These are phyloP conservation scores for Aythya baeri DNA, from an alignment of 2,113 vertebrate genomes.

Conservation along the genomic window DNA sequence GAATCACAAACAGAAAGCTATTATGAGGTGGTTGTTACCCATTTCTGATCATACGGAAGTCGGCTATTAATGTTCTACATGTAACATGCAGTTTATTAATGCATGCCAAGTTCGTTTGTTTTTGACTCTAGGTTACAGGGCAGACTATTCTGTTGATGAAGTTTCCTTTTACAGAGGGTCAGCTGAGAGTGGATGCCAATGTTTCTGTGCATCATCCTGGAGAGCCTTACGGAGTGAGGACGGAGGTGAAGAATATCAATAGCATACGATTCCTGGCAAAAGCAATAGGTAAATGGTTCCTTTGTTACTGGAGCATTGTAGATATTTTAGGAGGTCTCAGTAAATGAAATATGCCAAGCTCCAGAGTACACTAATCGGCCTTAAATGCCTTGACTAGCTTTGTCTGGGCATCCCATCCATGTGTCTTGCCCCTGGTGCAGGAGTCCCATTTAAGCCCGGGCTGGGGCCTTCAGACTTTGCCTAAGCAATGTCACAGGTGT, in stretches of 20 bases:
- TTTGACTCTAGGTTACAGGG: background rate
- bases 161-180: slow-evolving; percentile 84
- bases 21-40: background rate
- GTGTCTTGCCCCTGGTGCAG: background rate
- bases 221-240: slow-evolving; percentile 87
- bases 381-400: background rate
- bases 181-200: slow-evolving; percentile 97
- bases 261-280: slow-evolving; percentile 89
- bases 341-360: background rate
- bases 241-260: slow-evolving; percentile 99
- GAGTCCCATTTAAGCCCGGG: background rate
- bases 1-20: background rate
- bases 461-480: background rate
- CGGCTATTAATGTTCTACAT: background rate
- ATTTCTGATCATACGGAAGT: background rate
- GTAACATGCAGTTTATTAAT: background rate
- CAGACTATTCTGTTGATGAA: slow-evolving; percentile 13
- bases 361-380: background rate
- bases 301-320: background rate
- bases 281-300: slow-evolving; percentile 86
- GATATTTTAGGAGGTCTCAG: background rate
- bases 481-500: background rate
- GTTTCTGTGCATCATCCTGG: slow-evolving; percentile 91
- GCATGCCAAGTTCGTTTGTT: background rate
- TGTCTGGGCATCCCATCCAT: background rate